A percentile compares a stretch with the other conserved stretches of the same genome.
Evolutionary conservation across 2,797 vertebrate genomes (phyloP).

Genomic region (Glossophaga mutica): DNA sequence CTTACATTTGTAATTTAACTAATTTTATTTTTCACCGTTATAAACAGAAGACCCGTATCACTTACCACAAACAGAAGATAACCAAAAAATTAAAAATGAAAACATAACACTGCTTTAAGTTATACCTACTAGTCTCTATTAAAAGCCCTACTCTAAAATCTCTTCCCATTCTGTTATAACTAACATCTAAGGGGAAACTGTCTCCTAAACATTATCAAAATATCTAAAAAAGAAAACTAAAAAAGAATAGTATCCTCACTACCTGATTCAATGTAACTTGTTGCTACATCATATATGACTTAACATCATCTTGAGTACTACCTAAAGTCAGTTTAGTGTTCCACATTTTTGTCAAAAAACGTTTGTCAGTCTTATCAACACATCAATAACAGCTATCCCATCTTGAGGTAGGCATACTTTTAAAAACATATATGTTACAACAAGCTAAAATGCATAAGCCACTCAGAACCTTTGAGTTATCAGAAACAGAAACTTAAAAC

Average conservation of each 20-base stretch:
- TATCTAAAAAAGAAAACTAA: not conserved
- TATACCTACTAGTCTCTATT: not conserved
- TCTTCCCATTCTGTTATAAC: not conserved
- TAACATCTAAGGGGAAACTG: not conserved
- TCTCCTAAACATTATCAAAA: not conserved
- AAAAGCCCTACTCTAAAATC: constrained; percentile 22
- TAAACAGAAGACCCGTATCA: not conserved
- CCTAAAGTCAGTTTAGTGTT: not conserved
- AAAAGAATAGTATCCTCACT: not conserved
- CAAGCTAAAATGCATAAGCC: not conserved
- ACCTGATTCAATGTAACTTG: not conserved
- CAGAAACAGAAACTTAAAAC: constrained; percentile 9
- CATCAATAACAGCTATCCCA: not conserved
- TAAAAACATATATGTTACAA: not conserved
- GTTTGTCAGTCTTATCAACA: not conserved
- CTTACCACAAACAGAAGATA: not conserved
- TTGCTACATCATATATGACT: not conserved
- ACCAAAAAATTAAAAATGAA: not conserved
- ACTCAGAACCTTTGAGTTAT: not conserved
- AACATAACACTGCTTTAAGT: not conserved
- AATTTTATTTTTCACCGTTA: not conserved
- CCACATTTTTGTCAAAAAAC: not conserved
- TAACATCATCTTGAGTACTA: not conserved
- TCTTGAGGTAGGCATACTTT: not conserved
- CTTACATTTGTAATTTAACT: constrained; percentile 1